Conservation (phyloP, 2,888 invertebrate species). For the Limenitis camilla region DNA sequence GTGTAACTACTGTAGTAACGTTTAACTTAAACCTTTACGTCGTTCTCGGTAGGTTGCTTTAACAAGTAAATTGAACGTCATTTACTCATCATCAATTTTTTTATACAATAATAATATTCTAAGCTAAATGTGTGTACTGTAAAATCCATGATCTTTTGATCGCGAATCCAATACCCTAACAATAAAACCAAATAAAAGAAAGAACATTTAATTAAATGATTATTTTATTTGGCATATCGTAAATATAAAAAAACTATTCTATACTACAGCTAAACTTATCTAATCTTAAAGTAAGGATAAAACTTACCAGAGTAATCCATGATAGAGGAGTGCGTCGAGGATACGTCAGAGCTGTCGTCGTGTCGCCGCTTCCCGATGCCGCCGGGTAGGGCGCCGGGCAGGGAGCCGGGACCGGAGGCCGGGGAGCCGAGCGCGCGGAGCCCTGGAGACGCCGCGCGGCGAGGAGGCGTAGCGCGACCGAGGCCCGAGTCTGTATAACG, state of each 20-base stretch:
- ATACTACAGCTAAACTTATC: no score
- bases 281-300: background rate
- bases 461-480: constrained; percentile 89
- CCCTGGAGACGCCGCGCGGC: constrained; percentile 89
- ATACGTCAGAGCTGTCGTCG: constrained; percentile 91
- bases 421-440: constrained; percentile 88
- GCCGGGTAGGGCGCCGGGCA: constrained; percentile 86
- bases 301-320: constrained; percentile 88
- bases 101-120: background rate
- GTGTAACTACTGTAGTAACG: constrained; percentile 39
- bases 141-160: no score
- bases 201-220: no score
- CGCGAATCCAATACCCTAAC: no score
- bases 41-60: constrained; percentile 49
- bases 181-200: no score
- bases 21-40: constrained; percentile 49
- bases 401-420: constrained; percentile 79
- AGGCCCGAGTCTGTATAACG: constrained; percentile 82
- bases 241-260: no score
- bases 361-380: constrained; percentile 87
- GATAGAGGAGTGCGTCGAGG: constrained; percentile 88
- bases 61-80: constrained; percentile 9
- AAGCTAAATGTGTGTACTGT: no score
- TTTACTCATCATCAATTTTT: background rate
- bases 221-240: no score